Percentiles rank a stretch among this genome's conserved stretches.
Conservation (phyloP, 2,797 vertebrate genomes). For the Parambassis ranga region DNA sequence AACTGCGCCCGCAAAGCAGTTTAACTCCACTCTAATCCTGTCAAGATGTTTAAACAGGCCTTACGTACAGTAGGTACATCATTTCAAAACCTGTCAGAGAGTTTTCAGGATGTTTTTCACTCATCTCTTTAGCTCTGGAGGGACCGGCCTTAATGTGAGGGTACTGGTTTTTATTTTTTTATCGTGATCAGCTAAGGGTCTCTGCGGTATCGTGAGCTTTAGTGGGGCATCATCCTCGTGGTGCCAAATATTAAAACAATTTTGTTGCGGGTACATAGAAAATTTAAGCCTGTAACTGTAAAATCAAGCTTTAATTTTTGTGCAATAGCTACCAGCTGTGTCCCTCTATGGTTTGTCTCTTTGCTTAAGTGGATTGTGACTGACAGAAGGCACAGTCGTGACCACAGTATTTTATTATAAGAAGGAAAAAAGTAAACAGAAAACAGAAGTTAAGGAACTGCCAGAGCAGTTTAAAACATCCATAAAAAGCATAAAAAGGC, state of each 20-base stretch:
- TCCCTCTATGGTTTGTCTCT: slow-evolving; percentile 30
- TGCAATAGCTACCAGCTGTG: slow-evolving; percentile 29
- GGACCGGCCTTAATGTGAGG: background rate
- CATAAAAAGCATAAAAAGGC: no score
- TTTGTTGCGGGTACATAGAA: background rate
- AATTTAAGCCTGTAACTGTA: slow-evolving; percentile 33
- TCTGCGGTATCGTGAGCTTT: background rate
- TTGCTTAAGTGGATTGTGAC: slow-evolving; percentile 19
- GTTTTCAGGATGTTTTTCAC: background rate
- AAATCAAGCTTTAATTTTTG: slow-evolving; percentile 39
- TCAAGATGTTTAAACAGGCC: slow-evolving; percentile 81
- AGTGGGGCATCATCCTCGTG: background rate
- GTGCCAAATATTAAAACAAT: background rate
- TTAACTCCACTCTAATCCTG: slow-evolving; percentile 83
- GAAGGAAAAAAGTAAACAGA: background rate
- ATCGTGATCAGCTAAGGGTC: background rate
- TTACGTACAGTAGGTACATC: slow-evolving; percentile 72
- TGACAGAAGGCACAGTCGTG: background rate
- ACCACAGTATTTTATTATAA: background rate
- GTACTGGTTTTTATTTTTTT: background rate
- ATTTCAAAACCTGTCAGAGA: slow-evolving; percentile 59
- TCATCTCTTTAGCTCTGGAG: slow-evolving; percentile 11
- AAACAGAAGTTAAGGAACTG: background rate
- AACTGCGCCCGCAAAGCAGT: slow-evolving; percentile 81
- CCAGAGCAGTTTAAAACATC: background rate